phyloP scores from a whole-genome alignment of 1,140 invertebrate species.

The Amyelois transitella region DNA sequence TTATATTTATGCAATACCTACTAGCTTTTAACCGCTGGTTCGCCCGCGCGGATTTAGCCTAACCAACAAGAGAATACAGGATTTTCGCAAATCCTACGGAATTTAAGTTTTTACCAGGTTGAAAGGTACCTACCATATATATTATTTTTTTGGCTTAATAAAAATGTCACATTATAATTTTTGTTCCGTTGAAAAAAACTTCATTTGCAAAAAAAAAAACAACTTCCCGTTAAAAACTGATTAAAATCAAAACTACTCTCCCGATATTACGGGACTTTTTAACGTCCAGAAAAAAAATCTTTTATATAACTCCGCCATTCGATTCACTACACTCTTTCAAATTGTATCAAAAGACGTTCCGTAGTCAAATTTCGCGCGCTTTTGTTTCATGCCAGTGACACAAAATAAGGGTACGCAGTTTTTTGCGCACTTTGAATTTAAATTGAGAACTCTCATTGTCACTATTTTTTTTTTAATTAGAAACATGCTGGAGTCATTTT shows the following conservation, averaged over 20 bases:
- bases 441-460: conserved; percentile 53
- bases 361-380: conserved; percentile 57
- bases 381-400: conserved; percentile 59
- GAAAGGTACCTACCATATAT: no score
- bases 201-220: conserved; percentile 13
- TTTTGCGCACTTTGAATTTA: conserved; percentile 52
- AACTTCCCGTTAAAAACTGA: conserved; percentile 32
- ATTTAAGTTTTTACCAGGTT: no score
- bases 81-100: no score
- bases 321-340: conserved; percentile 47
- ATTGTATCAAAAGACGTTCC: conserved; percentile 55
- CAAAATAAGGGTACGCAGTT: conserved; percentile 27
- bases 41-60: no score
- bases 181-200: conserved; percentile 3
- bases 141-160: not conserved
- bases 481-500: conserved; percentile 60
- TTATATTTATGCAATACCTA: no score
- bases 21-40: no score
- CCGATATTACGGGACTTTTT: conserved; percentile 9
- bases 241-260: conserved; percentile 45
- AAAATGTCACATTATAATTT: conserved; percentile 9
- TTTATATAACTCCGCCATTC: conserved; percentile 38
- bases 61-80: no score
- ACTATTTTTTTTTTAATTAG: conserved; percentile 64
- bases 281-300: conserved; percentile 26